phyloP scores from a whole-genome alignment of 53 echinoderm and acorn worm species.

The Holothuria scabra region DNA sequence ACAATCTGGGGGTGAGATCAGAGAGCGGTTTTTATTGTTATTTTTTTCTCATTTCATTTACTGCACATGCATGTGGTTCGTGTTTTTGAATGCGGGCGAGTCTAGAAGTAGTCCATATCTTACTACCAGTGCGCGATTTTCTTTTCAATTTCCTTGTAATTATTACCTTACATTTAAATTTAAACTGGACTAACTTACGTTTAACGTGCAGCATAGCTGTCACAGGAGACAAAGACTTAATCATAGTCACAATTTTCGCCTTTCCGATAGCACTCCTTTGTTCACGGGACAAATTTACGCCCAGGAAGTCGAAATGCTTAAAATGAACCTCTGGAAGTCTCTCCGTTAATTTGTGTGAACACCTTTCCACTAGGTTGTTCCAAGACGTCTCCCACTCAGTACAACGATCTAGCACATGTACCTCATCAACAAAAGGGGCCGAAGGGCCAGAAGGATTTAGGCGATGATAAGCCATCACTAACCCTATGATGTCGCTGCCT shows the following conservation, averaged over 20 bases:
- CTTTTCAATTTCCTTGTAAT: too few species aligned
- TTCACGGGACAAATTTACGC: not conserved
- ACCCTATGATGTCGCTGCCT: not conserved
- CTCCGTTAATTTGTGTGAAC: not conserved
- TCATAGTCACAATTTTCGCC: conserved; percentile 1
- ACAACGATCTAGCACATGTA: not conserved
- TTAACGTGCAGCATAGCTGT: conserved; percentile 2
- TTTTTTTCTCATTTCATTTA: too few species aligned
- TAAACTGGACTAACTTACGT: too few species aligned
- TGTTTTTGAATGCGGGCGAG: too few species aligned
- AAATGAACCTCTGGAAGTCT: not conserved
- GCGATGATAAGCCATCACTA: not conserved
- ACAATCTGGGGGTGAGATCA: too few species aligned
- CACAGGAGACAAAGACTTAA: not conserved
- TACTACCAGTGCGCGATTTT: too few species aligned
- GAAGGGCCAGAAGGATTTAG: not conserved
- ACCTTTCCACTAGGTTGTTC: not conserved
- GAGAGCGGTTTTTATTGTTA: too few species aligned
- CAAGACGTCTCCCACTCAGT: conserved; percentile 1
- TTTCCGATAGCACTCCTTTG: not conserved
- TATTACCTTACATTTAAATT: too few species aligned
- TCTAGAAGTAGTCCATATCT: too few species aligned
- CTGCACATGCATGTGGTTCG: too few species aligned
- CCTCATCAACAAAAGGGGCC: not conserved
- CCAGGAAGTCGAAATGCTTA: not conserved